Evolutionary conservation across 1,140 invertebrate genomes (phyloP), one percentile per base, ranked within the genome.

Genomic region (Brachionus manjavacas): DNA sequence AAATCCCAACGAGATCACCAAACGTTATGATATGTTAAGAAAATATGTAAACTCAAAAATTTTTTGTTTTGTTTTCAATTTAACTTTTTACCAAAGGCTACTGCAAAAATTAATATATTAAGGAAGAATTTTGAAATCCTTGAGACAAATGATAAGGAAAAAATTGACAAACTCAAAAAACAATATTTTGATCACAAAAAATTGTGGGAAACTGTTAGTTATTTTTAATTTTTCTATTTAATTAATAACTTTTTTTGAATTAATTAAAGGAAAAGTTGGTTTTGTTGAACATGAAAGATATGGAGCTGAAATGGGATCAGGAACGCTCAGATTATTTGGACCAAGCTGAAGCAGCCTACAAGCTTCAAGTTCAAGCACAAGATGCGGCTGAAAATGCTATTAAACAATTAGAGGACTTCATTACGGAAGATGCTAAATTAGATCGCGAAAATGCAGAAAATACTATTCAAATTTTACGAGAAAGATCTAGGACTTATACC

Each of bases 171-270:
- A 35, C 39, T 81, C 11, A 81, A 81, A 23, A 81, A 81, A 20
- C 79, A 81, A 35, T 81, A 81, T 81, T 81, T 64, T 81, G 79
- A 81, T 20, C 79, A 81, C 25, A 81, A 81, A 64, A 81, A 64
- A 68, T 35, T 81, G 52, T 81, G 79, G 79, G 79, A 81, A 68
- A 81, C 79, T 60, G 79, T 80, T 49, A 20, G n/a, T 46, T 16
- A 20, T 39, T 41, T n/a, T 41, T 7, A 35, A 35, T 35, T 35
- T 35, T 35, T 35, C 31, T 7, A 35, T 35, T 35, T 35, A 7
- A 0, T 0, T 35, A 3, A 4, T 35, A 35, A 46, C 4, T 46
- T 46, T 46, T 43, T n/a, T 46, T 46, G 14, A 60, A 23, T 16
- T 7, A n/a, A 52, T 52, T 52, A 7, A 7, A 80, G 76, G 76